phyloP scores from a whole-genome alignment of 1,140 invertebrate species.

The Plodia interpunctella region DNA sequence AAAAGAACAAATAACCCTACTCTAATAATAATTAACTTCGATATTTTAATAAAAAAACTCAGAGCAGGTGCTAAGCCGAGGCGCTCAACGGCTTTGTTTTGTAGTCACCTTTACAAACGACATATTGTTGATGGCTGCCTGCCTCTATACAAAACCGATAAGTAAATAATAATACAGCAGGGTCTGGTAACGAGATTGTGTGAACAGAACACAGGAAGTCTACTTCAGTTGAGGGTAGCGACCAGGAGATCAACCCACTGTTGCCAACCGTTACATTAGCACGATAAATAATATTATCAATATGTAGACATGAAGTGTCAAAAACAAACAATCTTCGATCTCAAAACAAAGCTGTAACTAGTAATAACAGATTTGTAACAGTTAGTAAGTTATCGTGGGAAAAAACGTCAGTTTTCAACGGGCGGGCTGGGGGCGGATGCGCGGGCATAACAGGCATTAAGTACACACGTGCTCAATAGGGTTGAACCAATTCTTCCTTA shows the following conservation, averaged over 20 bases:
- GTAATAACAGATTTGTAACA: constrained; percentile 35
- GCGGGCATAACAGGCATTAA: constrained; percentile 37
- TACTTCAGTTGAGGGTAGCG: constrained; percentile 40
- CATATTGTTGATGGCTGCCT: constrained; percentile 63
- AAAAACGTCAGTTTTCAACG: constrained; percentile 53
- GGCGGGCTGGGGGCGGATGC: constrained; percentile 54
- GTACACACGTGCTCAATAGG: constrained; percentile 45
- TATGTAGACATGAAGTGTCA: neutral
- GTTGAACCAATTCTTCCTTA: constrained; percentile 31
- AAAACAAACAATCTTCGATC: neutral
- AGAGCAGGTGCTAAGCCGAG: constrained; percentile 58
- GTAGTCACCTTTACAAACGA: constrained; percentile 65
- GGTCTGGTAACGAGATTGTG: constrained; percentile 50
- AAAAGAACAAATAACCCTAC: constrained; percentile 37
- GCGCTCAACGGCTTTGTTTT: constrained; percentile 62
- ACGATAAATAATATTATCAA: constrained; percentile 6
- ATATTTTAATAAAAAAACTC: constrained; percentile 39
- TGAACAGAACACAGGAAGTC: constrained; percentile 57
- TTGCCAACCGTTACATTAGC: constrained; percentile 12
- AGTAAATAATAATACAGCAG: constrained; percentile 63
- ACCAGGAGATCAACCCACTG: constrained; percentile 21
- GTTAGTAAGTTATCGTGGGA: constrained; percentile 57
- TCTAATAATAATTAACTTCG: constrained; percentile 27
- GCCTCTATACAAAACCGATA: constrained; percentile 62
- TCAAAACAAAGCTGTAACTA: constrained; percentile 24